Conservation (phyloP, 2,797 vertebrate species). For the Hippocampus kuda region DNA sequence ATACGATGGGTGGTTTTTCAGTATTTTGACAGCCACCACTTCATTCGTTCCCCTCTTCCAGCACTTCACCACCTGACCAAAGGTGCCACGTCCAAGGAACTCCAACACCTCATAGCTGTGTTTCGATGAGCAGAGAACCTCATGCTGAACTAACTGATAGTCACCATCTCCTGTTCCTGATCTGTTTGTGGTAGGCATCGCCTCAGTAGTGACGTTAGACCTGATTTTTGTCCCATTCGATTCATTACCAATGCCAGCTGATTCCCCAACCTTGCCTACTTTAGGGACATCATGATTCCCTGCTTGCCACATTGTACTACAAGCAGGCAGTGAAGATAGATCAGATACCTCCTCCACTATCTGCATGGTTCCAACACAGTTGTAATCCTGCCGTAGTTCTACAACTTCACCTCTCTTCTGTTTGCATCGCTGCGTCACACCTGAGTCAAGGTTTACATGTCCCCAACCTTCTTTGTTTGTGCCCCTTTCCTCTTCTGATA, state of each 20-base stretch:
- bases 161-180: slow-evolving; percentile 76
- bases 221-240: slow-evolving; percentile 25
- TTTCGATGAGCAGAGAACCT: slow-evolving; percentile 88
- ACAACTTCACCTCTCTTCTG: slow-evolving; percentile 81
- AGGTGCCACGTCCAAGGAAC: slow-evolving; percentile 92
- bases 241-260: slow-evolving; percentile 7
- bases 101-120: slow-evolving; percentile 93
- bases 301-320: slow-evolving; percentile 86
- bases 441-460: slow-evolving; percentile 58
- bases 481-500: slow-evolving; percentile 29
- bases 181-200: slow-evolving; percentile 37
- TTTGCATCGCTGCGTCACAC: slow-evolving; percentile 75
- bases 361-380: slow-evolving; percentile 77
- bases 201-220: slow-evolving; percentile 31
- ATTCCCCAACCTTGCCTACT: slow-evolving; percentile 35
- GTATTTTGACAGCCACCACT: slow-evolving; percentile 90
- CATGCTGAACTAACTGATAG: slow-evolving; percentile 92
- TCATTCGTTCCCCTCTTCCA: slow-evolving; percentile 94
- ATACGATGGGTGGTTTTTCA: slow-evolving; percentile 97
- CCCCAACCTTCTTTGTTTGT: slow-evolving; percentile 35
- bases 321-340: slow-evolving; percentile 72
- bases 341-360: slow-evolving; percentile 87
- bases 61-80: slow-evolving; percentile 95
- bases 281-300: slow-evolving; percentile 65
- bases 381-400: slow-evolving; percentile 61